Percentiles rank a stretch among this genome's conserved stretches.
These are phyloP conservation scores for Agrotis clavis DNA, from an alignment of 2,888 invertebrate species.

Conservation along the genomic window DNA sequence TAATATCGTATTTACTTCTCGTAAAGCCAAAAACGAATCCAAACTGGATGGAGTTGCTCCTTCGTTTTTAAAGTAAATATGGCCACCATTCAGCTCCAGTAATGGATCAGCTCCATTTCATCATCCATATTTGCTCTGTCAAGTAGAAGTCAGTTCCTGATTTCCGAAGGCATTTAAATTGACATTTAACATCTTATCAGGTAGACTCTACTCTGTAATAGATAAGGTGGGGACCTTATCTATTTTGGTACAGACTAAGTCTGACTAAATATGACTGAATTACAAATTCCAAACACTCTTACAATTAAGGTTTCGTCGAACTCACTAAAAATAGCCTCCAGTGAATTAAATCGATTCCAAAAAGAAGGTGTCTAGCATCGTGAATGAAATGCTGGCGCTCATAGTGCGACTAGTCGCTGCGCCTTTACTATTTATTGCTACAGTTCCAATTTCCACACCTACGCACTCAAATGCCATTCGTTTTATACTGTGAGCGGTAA, in stretches of 20 bases:
- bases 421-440: slow-evolving; percentile 39
- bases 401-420: neutral
- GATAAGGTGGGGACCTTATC: too few relatives aligned
- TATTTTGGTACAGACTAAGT: neutral
- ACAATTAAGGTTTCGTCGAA: neutral
- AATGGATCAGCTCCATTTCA: too few relatives aligned
- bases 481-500: slow-evolving; percentile 32
- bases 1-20: too few relatives aligned
- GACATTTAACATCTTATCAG: neutral
- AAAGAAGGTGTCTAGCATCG: slow-evolving; percentile 1
- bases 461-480: slow-evolving; percentile 20
- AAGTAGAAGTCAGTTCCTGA: neutral
- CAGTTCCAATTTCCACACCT: slow-evolving; percentile 36
- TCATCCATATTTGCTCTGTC: too few relatives aligned
- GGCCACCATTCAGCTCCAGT: too few relatives aligned
- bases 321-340: neutral
- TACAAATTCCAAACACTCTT: slow-evolving; percentile 12
- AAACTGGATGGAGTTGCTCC: too few relatives aligned
- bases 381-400: slow-evolving; percentile 37
- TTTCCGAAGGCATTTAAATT: neutral
- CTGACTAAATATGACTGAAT: slow-evolving; percentile 9
- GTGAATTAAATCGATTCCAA: slow-evolving; percentile 2
- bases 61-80: too few relatives aligned
- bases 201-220: too few relatives aligned
- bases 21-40: too few relatives aligned